Evolutionary conservation across 2,113 vertebrate genomes (phyloP).

Genomic region (Proteles cristata): DNA sequence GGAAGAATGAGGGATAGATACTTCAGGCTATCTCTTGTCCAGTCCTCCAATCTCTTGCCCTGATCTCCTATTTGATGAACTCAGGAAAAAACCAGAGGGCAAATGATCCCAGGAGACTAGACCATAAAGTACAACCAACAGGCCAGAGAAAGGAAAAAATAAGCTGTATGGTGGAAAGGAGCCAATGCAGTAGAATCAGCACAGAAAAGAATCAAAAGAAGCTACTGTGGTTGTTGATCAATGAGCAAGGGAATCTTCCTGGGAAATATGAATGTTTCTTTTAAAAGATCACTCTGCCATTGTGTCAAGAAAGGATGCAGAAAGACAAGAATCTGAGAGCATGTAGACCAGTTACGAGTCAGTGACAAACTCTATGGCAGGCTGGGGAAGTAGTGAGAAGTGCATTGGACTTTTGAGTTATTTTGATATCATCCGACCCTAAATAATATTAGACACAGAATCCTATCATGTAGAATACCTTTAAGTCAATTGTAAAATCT

Average conservation of each 20-base stretch:
- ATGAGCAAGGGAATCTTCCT: not conserved
- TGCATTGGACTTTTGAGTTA: not conserved
- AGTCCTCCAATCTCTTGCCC: not conserved
- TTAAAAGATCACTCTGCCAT: not conserved
- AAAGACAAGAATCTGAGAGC: not conserved
- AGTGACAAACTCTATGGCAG: not conserved
- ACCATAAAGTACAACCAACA: not conserved
- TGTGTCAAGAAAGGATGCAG: not conserved
- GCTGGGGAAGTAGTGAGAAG: not conserved
- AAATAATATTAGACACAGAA: not conserved
- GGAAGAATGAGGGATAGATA: not conserved
- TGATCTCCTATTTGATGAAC: not conserved
- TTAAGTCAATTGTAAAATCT: not conserved
- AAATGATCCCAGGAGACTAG: not conserved
- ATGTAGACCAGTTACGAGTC: not conserved
- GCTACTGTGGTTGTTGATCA: not conserved
- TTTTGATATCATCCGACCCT: not conserved
- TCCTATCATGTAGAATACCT: not conserved
- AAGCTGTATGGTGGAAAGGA: fast-evolving
- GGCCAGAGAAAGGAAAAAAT: not conserved
- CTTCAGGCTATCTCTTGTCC: not conserved
- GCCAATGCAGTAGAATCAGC: fast-evolving
- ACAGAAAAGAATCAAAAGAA: not conserved
- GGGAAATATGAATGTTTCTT: not conserved
- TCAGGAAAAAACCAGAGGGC: not conserved